phyloP scores from a whole-genome alignment of 2,888 invertebrate genomes.

The Nezara viridula region DNA sequence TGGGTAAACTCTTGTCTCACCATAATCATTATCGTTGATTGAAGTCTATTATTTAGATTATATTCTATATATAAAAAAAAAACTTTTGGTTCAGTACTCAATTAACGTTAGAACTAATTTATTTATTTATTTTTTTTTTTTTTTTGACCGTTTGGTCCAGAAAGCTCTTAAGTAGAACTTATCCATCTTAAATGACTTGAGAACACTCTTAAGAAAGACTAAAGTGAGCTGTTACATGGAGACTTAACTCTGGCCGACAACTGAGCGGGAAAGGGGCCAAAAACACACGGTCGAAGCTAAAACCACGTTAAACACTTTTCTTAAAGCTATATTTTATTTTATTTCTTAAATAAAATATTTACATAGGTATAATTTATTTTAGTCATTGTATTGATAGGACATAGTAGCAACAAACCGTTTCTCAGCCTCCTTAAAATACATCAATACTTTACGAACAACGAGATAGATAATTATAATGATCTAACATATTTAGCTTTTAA shows the following conservation, averaged over 20 bases:
- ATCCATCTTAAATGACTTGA: neutral
- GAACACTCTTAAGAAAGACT: constrained; percentile 2
- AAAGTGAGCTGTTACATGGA: neutral
- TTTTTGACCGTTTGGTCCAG: neutral
- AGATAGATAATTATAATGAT: too few species aligned
- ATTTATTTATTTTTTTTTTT: neutral
- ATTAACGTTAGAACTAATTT: neutral
- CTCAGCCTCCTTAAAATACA: too few species aligned
- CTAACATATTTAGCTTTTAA: too few species aligned
- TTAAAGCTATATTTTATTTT: neutral
- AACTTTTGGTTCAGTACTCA: neutral
- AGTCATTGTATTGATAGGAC: neutral
- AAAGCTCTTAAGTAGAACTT: neutral
- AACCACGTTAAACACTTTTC: neutral
- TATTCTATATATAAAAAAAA: too few species aligned
- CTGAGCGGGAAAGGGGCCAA: constrained; percentile 11
- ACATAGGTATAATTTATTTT: neutral
- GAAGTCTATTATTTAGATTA: too few species aligned
- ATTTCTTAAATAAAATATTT: neutral
- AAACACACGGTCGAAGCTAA: neutral
- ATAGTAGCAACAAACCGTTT: too few species aligned
- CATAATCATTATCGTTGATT: too few species aligned
- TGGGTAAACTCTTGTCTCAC: too few species aligned
- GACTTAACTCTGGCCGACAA: neutral
- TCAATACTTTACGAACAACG: too few species aligned